A percentile compares a stretch with the other conserved stretches of the same genome.
These are phyloP conservation scores for Arenaria interpres DNA, from an alignment of 2,113 vertebrate genomes.

Conservation along the genomic window DNA sequence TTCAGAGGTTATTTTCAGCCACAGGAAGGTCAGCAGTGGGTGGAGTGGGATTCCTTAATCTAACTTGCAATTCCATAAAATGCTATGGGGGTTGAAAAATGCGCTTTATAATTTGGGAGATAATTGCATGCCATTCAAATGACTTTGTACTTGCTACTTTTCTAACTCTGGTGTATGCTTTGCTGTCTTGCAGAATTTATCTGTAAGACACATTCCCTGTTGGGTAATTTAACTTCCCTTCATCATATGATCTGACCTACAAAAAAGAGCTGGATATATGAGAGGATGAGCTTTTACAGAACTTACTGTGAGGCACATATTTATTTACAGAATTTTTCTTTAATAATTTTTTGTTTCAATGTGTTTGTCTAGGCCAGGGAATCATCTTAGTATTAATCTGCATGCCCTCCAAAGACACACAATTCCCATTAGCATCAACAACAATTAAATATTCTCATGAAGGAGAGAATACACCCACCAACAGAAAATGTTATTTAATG, in stretches of 20 bases:
- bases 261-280: neutral
- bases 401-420: neutral
- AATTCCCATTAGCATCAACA: neutral
- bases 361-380: neutral
- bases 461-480: neutral
- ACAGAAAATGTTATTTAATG: neutral
- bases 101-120: neutral
- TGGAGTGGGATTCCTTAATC: neutral
- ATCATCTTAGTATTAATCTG: neutral
- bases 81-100: neutral
- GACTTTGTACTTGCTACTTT: neutral
- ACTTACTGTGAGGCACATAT: neutral
- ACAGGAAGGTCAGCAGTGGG: slow-evolving; percentile 6
- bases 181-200: neutral
- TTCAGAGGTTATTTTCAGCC: neutral
- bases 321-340: neutral
- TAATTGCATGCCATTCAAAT: neutral
- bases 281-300: neutral
- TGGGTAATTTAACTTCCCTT: neutral
- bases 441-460: neutral
- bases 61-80: neutral
- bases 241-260: neutral
- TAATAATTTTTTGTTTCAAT: neutral
- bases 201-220: neutral
- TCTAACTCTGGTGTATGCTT: neutral